Evolutionary conservation across 2,888 invertebrate species (phyloP), one percentile per base, ranked within the genome.

Genomic region (Prosapia bicincta): DNA sequence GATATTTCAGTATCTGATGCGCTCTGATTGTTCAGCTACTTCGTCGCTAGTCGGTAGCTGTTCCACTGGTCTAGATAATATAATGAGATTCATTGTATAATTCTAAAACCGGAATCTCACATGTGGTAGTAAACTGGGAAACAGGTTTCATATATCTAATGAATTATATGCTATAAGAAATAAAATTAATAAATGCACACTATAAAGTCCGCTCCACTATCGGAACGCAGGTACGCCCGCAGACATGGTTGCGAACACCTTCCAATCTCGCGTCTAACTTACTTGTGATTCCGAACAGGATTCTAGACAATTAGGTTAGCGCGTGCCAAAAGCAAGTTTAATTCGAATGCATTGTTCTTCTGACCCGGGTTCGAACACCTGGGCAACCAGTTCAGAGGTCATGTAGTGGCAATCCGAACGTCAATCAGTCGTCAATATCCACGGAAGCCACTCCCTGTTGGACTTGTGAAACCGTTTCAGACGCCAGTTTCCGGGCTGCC

Each of bases 321-420:
- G 54, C 54, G 54, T 54, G 54, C 54, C 54, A 54, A 54, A 54
- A 54, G 54, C 54, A 54, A 54, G 54, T 54, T 54, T 54, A 54
- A 54, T 54, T 13, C 54, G 20, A 54, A 54, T 54, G n/a, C 54
- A 54, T 54, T 54, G 54, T 54, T 54, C 54, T 54, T 54, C 5
- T 54, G 54, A 54, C 54, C 54, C 54, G 54, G 20, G 54, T 54
- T 38, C 20, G 20, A 54, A 54, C 54, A 54, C 54, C 54, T 54
- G 54, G 54, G 54, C 54, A 54, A 54, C 20, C 20, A 54, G 54
- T 54, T 54, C 54, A 54, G 20, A 54, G 54, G 54, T 54, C 54
- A 54, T 54, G 54, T 54, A 54, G 54, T 54, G 54, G 54, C 54
- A 54, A n/a, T 54, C 54, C 20, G 5, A 1, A 20, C 54, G 54